Percentiles rank a stretch among this genome's conserved stretches.
These are phyloP conservation scores for Ctenopoma multispine DNA, from an alignment of 2,797 vertebrate genomes.

Conservation along the genomic window DNA sequence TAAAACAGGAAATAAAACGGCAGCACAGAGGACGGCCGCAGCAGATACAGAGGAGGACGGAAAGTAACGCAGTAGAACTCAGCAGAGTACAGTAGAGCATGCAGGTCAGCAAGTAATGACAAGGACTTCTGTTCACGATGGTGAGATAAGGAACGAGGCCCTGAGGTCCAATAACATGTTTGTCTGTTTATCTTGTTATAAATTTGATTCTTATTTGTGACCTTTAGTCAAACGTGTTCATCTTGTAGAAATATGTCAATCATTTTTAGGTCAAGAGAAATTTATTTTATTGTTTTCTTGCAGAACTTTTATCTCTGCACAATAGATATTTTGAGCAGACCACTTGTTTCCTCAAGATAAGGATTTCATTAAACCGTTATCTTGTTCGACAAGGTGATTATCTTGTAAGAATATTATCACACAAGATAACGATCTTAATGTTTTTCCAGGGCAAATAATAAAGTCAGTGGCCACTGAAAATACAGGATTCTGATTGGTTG, in stretches of 20 bases:
- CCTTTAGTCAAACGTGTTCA: no score
- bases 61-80: not conserved
- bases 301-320: no score
- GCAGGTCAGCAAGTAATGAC: not conserved
- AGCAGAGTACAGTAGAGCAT: no score
- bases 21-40: constrained; percentile 34
- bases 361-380: not conserved
- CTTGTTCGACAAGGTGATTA: not conserved
- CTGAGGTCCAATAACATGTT: not conserved
- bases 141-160: not conserved
- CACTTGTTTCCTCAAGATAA: no score
- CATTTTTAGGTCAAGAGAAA: no score
- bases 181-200: not conserved
- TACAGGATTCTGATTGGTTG: not conserved
- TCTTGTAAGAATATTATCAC: not conserved
- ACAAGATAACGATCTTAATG: not conserved
- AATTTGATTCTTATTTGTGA: not conserved
- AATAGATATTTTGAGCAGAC: not conserved
- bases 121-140: not conserved
- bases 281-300: no score
- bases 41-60: constrained; percentile 32
- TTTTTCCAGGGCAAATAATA: not conserved
- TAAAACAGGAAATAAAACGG: constrained; percentile 68
- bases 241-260: no score
- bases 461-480: not conserved